Evolutionary conservation across 2,113 vertebrate species (phyloP).

Genomic region (Alexandromys fortis): DNA sequence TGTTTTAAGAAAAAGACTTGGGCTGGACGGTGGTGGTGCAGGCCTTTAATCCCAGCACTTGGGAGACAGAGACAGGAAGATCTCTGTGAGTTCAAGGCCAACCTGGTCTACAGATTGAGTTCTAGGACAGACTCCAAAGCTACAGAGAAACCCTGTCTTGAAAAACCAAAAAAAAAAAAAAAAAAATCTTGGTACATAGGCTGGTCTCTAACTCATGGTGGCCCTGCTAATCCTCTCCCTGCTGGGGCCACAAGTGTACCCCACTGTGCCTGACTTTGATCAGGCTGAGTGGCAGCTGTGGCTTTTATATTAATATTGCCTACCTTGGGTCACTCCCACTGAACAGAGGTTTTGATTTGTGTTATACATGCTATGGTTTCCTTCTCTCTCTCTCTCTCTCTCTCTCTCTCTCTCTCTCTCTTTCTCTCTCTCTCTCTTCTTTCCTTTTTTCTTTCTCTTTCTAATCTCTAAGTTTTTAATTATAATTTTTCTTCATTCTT

Average conservation of each 20-base stretch:
- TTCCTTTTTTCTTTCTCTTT: too few species aligned
- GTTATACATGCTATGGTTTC: background rate
- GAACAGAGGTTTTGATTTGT: background rate
- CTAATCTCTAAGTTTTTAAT: background rate
- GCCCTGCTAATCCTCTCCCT: background rate
- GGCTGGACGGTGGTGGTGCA: too few species aligned
- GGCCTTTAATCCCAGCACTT: too few species aligned
- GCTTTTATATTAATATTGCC: background rate
- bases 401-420: too few species aligned
- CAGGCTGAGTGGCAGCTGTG: background rate
- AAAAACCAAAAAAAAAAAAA: background rate
- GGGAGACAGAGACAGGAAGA: too few species aligned
- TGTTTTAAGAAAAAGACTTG: background rate
- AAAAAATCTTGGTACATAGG: background rate
- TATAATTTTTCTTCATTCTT: background rate
- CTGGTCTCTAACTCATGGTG: background rate
- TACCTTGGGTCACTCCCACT: background rate
- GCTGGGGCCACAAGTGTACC: too few species aligned
- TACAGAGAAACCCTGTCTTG: too few species aligned
- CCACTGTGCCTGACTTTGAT: constrained; percentile 74
- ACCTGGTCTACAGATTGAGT: too few species aligned
- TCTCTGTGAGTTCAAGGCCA: too few species aligned
- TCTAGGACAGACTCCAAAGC: too few species aligned
- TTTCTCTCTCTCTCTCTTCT: background rate
- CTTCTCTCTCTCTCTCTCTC: too few species aligned